Conservation (phyloP, 2,113 vertebrate species). For the Zootoca vivipara region DNA sequence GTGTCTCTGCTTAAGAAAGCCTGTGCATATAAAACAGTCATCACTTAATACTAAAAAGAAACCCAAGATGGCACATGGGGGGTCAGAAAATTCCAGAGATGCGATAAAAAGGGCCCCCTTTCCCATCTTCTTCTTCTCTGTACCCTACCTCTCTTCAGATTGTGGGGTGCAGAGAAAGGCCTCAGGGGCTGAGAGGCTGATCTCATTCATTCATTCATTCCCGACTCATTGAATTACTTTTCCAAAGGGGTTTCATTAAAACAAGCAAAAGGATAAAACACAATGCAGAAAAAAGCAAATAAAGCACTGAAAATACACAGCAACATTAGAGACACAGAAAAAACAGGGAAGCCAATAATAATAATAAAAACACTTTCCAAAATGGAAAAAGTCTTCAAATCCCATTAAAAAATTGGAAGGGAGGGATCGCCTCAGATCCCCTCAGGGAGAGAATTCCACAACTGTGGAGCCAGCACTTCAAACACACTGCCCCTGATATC, state of each 20-base stretch:
- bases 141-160: neutral
- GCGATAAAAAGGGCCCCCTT: neutral
- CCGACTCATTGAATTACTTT: neutral
- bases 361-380: neutral
- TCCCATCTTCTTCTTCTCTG: neutral
- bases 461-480: neutral
- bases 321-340: neutral
- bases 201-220: neutral
- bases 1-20: neutral
- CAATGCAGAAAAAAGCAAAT: neutral
- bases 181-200: neutral
- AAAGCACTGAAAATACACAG: neutral
- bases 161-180: neutral
- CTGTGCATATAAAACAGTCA: neutral
- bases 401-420: neutral
- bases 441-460: neutral
- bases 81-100: neutral
- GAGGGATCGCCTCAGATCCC: neutral
- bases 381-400: neutral
- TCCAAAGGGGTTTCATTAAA: neutral
- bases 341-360: neutral
- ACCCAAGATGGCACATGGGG: neutral
- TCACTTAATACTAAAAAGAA: neutral
- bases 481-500: too few species aligned
- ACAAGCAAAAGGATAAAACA: neutral